Evolutionary conservation across 2,888 invertebrate species (phyloP).

Genomic region (Pollenia angustigena): DNA sequence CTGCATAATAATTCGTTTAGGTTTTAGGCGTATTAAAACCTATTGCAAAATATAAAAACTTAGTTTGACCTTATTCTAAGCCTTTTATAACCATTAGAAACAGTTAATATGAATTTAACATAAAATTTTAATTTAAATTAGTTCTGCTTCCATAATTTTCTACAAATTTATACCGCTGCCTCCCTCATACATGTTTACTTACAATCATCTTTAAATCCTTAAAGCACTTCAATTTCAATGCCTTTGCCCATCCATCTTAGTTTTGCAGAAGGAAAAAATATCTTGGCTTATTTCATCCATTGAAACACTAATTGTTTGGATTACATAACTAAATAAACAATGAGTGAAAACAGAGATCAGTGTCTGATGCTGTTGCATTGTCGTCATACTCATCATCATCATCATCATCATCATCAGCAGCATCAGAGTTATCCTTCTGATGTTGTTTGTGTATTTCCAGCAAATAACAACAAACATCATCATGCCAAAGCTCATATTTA

Average conservation of each 20-base stretch:
- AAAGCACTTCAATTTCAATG: slow-evolving; percentile 34
- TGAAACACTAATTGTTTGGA: slow-evolving; percentile 71
- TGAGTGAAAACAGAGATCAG: slow-evolving; percentile 64
- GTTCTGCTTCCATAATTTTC: too few relatives aligned
- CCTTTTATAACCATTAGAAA: too few relatives aligned
- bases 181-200: background rate
- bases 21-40: too few relatives aligned
- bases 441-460: slow-evolving; percentile 21
- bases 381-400: background rate
- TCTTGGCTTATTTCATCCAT: slow-evolving; percentile 23
- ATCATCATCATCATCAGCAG: background rate
- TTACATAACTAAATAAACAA: slow-evolving; percentile 72
- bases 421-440: slow-evolving; percentile 7
- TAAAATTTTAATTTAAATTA: too few relatives aligned
- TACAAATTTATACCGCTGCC: too few relatives aligned
- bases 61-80: too few relatives aligned
- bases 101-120: too few relatives aligned
- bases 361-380: slow-evolving; percentile 52
- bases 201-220: slow-evolving; percentile 18
- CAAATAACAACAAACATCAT: slow-evolving; percentile 54
- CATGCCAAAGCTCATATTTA: slow-evolving; percentile 66
- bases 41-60: too few relatives aligned
- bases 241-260: slow-evolving; percentile 20
- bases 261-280: background rate
- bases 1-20: too few relatives aligned